phyloP scores from a whole-genome alignment of 2,888 invertebrate species.

The Ormyrus nitidulus region DNA sequence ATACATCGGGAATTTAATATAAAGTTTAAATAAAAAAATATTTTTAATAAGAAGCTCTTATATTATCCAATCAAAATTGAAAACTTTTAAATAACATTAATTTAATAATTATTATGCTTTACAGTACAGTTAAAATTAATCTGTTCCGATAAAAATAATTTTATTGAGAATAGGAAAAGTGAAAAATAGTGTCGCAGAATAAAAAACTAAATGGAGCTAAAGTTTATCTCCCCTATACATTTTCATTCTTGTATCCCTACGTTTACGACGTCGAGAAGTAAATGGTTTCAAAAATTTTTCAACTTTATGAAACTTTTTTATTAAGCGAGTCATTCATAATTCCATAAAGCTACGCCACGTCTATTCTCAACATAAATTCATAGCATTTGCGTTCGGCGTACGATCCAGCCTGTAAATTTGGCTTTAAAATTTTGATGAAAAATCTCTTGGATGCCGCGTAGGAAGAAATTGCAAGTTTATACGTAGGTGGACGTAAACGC shows the following conservation, averaged over 20 bases:
- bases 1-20: too few relatives aligned
- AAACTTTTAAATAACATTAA: too few relatives aligned
- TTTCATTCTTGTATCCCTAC: conserved; percentile 14
- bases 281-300: conserved; percentile 20
- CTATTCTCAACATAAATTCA: conserved; percentile 9
- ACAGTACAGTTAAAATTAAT: too few relatives aligned
- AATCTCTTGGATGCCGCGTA: too few relatives aligned
- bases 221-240: conserved; percentile 27
- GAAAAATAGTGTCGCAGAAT: not conserved
- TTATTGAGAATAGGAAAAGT: not conserved
- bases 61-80: too few relatives aligned
- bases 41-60: too few relatives aligned
- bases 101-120: too few relatives aligned
- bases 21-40: too few relatives aligned
- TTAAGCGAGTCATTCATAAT: conserved; percentile 3
- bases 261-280: conserved; percentile 23
- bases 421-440: conserved; percentile 16
- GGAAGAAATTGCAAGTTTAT: not conserved
- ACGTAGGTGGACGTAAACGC: not conserved
- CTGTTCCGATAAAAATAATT: not conserved
- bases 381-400: not conserved
- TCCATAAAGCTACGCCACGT: not conserved
- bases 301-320: conserved; percentile 24
- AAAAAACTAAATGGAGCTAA: not conserved
- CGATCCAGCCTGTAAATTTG: not conserved